These are phyloP conservation scores for Rhea pennata DNA, from an alignment of 2,113 vertebrate genomes.

Conservation along the genomic window DNA sequence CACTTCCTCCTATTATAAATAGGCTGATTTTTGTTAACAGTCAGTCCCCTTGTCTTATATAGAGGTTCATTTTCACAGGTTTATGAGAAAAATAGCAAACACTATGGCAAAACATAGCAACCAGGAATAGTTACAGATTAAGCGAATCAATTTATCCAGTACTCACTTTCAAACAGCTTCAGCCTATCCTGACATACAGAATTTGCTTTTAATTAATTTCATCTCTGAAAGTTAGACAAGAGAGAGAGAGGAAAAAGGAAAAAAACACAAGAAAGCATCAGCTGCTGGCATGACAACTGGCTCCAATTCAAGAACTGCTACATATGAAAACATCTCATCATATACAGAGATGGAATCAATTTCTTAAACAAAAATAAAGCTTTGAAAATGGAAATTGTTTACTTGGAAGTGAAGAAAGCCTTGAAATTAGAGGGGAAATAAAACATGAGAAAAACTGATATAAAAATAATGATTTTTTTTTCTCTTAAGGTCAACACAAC, in stretches of 20 bases:
- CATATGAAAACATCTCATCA: neutral
- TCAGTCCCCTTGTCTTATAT: neutral
- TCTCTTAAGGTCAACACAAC: neutral
- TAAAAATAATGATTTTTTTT: neutral
- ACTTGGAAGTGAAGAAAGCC: neutral
- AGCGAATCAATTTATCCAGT: neutral
- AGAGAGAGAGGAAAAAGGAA: no score
- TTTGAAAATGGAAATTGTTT: neutral
- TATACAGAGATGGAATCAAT: neutral
- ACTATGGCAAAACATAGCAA: neutral
- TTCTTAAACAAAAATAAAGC: neutral
- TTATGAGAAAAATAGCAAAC: neutral
- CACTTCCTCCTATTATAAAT: neutral
- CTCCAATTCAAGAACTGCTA: neutral
- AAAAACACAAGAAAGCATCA: neutral
- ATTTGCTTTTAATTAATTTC: neutral
- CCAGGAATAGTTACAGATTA: neutral
- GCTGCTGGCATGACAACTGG: neutral
- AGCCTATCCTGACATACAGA: neutral
- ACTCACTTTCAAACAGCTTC: neutral
- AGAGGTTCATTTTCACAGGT: neutral
- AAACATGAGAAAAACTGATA: neutral
- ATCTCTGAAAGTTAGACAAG: neutral
- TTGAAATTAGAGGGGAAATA: neutral
- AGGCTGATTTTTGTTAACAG: neutral